phyloP scores from a whole-genome alignment of 2,797 vertebrate species.

The Dendrocincla fuliginosa region DNA sequence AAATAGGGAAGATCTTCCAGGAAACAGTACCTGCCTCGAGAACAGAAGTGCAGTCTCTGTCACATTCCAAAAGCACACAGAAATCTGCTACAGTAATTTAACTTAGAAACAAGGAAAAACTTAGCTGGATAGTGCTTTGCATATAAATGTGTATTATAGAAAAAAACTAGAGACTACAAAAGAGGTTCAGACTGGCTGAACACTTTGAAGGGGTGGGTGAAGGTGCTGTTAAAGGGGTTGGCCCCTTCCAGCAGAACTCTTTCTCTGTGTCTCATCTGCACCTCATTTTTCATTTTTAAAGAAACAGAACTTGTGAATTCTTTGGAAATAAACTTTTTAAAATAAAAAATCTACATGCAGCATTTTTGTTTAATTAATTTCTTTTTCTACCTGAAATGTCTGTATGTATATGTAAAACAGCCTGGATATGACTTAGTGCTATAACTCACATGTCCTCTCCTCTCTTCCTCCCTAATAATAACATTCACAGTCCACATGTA shows the following conservation, averaged over 20 bases:
- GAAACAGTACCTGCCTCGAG: neutral
- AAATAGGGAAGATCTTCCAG: neutral
- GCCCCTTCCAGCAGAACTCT: neutral
- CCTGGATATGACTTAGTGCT: neutral
- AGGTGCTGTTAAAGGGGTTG: neutral
- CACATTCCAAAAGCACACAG: neutral
- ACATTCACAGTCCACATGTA: neutral
- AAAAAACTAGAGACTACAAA: neutral
- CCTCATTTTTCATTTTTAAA: neutral
- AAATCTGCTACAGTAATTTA: neutral
- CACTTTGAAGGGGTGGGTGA: neutral
- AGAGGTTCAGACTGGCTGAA: neutral
- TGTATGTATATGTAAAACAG: too few species aligned
- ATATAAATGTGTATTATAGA: neutral
- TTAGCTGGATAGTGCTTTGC: neutral
- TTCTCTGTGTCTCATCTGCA: neutral
- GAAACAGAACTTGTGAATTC: neutral
- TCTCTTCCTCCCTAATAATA: neutral
- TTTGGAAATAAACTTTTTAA: neutral
- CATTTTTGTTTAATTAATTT: neutral
- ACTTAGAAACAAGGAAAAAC: neutral
- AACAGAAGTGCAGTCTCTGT: neutral
- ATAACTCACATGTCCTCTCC: neutral
- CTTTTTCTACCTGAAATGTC: neutral
- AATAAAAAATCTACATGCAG: accelerated